Percentiles rank a stretch among this genome's conserved stretches.
Conservation (phyloP, 2,113 vertebrate genomes). For the Campylomormyrus numenius region DNA sequence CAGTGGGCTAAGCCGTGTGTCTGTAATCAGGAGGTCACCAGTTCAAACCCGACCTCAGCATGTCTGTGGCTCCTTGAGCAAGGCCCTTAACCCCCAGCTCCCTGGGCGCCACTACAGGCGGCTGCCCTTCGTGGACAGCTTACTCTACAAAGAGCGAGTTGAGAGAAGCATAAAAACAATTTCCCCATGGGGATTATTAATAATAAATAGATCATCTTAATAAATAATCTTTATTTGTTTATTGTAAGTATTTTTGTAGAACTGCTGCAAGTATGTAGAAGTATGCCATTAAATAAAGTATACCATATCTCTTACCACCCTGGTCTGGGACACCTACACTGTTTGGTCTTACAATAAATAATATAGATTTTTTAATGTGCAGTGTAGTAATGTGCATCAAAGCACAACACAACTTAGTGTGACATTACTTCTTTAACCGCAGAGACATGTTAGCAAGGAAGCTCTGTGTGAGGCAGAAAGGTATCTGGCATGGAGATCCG, state of each 20-base stretch:
- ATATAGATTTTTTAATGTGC: not conserved
- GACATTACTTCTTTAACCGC: not conserved
- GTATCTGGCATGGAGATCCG: not conserved
- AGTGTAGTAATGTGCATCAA: not conserved
- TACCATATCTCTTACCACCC: not conserved
- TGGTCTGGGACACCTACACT: not conserved
- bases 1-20: no score
- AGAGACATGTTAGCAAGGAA: not conserved
- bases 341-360: not conserved
- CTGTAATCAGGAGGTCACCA: fast-evolving
- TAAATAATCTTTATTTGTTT: not conserved
- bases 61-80: no score
- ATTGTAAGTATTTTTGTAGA: not conserved
- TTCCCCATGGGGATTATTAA: no score
- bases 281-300: no score
- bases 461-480: not conserved
- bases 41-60: no score
- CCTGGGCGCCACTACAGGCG: no score
- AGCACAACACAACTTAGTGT: not conserved
- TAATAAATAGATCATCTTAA: no score
- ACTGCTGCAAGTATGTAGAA: not conserved
- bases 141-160: no score
- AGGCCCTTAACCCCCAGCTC: no score
- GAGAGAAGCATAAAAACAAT: no score
- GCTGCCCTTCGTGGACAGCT: no score